Conservation (phyloP, 2,113 vertebrate genomes). For the Atherinomorus stipes region DNA sequence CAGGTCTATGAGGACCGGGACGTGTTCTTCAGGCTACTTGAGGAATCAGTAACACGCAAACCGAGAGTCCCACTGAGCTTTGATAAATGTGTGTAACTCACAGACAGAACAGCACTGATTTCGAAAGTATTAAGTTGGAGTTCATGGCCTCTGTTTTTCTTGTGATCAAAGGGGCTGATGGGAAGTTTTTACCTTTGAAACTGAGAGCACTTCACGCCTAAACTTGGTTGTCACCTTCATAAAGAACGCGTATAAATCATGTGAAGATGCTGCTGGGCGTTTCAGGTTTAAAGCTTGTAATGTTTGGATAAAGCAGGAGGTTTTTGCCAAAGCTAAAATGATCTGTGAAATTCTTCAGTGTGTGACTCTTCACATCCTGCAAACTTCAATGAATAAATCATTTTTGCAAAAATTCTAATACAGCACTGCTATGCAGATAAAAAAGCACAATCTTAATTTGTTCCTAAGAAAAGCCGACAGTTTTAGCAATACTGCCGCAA, state of each 20-base stretch:
- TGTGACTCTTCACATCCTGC: background rate
- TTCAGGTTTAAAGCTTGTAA: background rate
- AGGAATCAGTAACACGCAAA: constrained; percentile 38
- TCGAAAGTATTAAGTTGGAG: constrained; percentile 46
- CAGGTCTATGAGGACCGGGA: background rate
- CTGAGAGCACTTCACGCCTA: background rate
- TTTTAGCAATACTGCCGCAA: no score
- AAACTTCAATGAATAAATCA: background rate
- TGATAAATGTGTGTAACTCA: constrained; percentile 32
- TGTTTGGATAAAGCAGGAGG: background rate
- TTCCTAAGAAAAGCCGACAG: no score
- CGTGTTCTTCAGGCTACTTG: constrained; percentile 49
- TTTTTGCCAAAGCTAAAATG: background rate
- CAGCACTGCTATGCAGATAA: no score
- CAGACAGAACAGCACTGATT: constrained; percentile 20
- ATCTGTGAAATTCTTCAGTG: background rate
- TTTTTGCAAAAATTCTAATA: no score
- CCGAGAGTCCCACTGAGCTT: constrained; percentile 31
- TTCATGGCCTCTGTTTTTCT: constrained; percentile 11
- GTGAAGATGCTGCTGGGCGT: background rate
- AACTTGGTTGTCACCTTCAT: background rate
- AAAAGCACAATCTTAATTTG: no score
- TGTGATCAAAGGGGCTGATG: background rate
- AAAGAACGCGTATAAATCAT: background rate
- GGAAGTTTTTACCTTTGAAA: constrained; percentile 2